Evolutionary conservation across 2,888 invertebrate species (phyloP).

Genomic region (Tenthredo amoena): DNA sequence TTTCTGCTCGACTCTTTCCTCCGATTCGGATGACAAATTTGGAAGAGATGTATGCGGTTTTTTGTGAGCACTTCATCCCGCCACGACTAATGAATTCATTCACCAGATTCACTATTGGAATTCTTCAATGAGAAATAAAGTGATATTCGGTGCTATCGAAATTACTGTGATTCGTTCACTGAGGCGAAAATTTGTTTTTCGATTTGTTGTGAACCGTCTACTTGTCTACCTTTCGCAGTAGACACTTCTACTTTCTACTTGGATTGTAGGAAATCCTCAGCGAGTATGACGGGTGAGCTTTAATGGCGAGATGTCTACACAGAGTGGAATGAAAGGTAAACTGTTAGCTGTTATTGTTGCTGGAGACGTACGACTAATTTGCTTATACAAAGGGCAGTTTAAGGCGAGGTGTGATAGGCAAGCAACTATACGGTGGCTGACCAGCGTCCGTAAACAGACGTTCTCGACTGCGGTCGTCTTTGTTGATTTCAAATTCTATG

Average conservation of each 20-base stretch:
- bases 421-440: conserved; percentile 6
- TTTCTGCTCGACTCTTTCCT: not conserved
- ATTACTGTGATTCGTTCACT: not conserved
- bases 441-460: not conserved
- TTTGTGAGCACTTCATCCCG: conserved; percentile 13
- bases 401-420: conserved; percentile 40
- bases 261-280: conserved; percentile 18
- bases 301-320: conserved; percentile 40
- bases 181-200: not conserved
- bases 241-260: conserved; percentile 11
- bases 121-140: conserved; percentile 12
- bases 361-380: conserved; percentile 43
- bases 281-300: not conserved
- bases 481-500: conserved; percentile 17
- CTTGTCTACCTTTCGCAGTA: not conserved
- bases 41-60: conserved; percentile 42
- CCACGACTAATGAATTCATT: conserved; percentile 36
- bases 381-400: conserved; percentile 44
- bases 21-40: conserved; percentile 49
- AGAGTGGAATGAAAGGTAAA: conserved; percentile 41
- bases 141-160: not conserved
- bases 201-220: too few species aligned
- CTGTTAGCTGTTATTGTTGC: conserved; percentile 38
- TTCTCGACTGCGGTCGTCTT: not conserved
- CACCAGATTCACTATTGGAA: conserved; percentile 1